Percentiles rank a stretch among this genome's conserved stretches.
phyloP scores from a whole-genome alignment of 2,888 invertebrate genomes.

The Elysia crispata region DNA sequence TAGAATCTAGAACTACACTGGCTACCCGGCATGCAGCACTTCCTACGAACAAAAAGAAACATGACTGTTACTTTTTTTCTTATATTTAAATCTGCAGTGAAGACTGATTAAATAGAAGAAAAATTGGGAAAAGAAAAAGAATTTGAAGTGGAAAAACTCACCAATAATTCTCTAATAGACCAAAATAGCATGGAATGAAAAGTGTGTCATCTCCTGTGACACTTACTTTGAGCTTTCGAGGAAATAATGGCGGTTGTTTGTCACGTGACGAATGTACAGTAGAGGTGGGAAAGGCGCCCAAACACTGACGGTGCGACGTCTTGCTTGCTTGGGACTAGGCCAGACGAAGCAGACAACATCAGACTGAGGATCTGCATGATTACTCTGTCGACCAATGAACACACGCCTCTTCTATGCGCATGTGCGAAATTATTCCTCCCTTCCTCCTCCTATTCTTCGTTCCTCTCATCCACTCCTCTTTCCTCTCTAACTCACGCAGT shows the following conservation, averaged over 20 bases:
- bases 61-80: no score
- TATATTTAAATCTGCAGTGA: no score
- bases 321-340: no score
- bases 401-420: conserved; percentile 23
- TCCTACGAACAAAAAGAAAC: no score
- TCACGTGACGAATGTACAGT: conserved; percentile 33
- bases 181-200: not conserved
- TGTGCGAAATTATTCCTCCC: conserved; percentile 29
- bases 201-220: not conserved
- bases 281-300: conserved; percentile 33
- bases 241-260: conserved; percentile 14
- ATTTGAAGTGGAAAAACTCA: no score
- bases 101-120: no score
- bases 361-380: conserved; percentile 44
- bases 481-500: conserved; percentile 4
- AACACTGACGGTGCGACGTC: conserved; percentile 39
- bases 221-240: not conserved
- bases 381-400: conserved; percentile 38
- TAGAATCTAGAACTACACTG: no score
- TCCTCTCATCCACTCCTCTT: conserved; percentile 24
- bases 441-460: conserved; percentile 42
- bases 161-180: not conserved
- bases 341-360: no score
- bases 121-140: no score
- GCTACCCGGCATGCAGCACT: no score